Conservation (phyloP, 2,888 invertebrate genomes). For the Melinaea marsaeus region DNA sequence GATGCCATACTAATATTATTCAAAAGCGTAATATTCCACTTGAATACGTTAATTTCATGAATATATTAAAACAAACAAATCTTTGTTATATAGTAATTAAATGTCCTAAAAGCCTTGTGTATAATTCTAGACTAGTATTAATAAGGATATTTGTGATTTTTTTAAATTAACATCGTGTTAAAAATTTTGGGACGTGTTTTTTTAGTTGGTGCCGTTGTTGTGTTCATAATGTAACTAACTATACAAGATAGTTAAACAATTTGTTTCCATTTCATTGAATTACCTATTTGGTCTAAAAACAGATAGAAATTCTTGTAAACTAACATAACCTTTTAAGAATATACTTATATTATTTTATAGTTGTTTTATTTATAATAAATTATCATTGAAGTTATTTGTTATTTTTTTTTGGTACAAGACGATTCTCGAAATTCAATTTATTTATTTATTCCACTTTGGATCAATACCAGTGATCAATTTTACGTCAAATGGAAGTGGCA, state of each 20-base stretch:
- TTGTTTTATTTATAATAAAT: neutral
- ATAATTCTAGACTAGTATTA: neutral
- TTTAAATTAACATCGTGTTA: neutral
- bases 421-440: no score
- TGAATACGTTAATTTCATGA: no score
- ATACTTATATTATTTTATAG: constrained; percentile 19
- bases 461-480: no score
- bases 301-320: constrained; percentile 19
- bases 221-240: neutral
- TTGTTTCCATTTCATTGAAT: neutral
- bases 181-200: constrained; percentile 11
- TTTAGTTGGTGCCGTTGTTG: constrained; percentile 9
- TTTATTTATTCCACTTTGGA: no score
- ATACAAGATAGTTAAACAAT: neutral
- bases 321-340: constrained; percentile 16
- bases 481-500: no score
- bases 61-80: no score
- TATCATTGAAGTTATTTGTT: neutral
- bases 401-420: no score
- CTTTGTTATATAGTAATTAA: no score
- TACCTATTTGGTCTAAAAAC: neutral
- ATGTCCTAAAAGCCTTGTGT: no score
- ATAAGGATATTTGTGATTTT: neutral
- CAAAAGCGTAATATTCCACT: no score
- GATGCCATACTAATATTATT: no score